Conservation (phyloP, 2,113 vertebrate genomes). For the Xiphophorus maculatus region DNA sequence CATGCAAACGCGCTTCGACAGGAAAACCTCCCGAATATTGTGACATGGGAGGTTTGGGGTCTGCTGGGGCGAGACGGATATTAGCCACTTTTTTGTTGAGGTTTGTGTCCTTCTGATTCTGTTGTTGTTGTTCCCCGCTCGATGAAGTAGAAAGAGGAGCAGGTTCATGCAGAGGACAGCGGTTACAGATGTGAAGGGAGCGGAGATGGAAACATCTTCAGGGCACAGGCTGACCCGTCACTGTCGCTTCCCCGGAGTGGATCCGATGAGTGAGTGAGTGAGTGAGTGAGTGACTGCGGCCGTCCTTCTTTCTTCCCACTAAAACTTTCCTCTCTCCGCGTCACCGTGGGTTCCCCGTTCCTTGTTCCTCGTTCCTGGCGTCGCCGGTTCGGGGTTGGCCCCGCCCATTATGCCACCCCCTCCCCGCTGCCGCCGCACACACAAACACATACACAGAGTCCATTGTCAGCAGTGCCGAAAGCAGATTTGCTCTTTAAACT, state of each 20-base stretch:
- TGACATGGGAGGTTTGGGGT: background rate
- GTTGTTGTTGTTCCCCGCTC: background rate
- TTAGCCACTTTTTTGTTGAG: conserved; percentile 15
- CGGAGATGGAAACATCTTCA: conserved; percentile 86
- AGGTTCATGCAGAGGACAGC: conserved; percentile 90
- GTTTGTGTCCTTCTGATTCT: conserved; percentile 27
- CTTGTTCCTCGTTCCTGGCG: conserved; percentile 68
- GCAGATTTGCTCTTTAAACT: conserved; percentile 88
- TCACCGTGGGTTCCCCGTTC: background rate
- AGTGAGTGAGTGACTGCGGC: conserved; percentile 24
- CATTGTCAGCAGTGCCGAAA: conserved; percentile 82
- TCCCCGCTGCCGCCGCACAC: conserved; percentile 34
- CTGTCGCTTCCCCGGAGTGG: conserved; percentile 82
- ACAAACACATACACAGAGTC: conserved; percentile 45
- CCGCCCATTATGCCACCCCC: conserved; percentile 38
- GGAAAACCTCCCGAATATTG: background rate
- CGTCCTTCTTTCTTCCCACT: conserved; percentile 22
- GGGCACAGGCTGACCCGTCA: conserved; percentile 92
- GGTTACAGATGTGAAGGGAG: conserved; percentile 88
- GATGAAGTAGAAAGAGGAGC: conserved; percentile 9
- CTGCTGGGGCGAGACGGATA: background rate
- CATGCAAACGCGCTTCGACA: background rate
- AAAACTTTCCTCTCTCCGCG: conserved; percentile 25
- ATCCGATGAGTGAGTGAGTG: conserved; percentile 60
- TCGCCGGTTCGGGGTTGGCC: conserved; percentile 41